Conservation (phyloP, 2,113 vertebrate genomes). For the Dissostichus mawsoni region DNA sequence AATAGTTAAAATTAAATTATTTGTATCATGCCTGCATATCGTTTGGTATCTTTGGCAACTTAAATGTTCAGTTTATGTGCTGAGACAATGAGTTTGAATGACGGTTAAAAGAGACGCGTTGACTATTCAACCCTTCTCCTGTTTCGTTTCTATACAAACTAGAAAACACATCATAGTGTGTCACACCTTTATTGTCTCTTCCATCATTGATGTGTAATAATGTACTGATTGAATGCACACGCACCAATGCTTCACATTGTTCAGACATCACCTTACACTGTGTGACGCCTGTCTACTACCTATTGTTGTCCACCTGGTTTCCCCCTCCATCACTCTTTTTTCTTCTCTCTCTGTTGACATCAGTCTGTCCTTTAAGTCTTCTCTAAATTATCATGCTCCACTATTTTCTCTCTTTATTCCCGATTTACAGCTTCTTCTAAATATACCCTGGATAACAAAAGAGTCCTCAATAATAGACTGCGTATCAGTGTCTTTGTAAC, state of each 20-base stretch:
- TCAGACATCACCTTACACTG: constrained; percentile 20
- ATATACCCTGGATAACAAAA: constrained; percentile 76
- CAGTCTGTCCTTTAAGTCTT: not conserved
- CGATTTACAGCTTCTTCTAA: constrained; percentile 69
- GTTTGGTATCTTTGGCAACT: too few species aligned
- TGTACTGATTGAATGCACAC: constrained; percentile 17
- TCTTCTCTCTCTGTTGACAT: not conserved
- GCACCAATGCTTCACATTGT: constrained; percentile 41
- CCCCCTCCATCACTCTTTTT: not conserved
- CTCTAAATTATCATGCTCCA: not conserved
- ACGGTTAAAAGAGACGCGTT: not conserved
- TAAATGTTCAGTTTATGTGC: too few species aligned
- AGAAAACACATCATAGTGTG: not conserved
- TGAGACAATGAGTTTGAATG: not conserved
- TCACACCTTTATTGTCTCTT: constrained; percentile 17
- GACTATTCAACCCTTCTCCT: not conserved
- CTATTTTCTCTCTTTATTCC: constrained; percentile 10
- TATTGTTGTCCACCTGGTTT: not conserved
- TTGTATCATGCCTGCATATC: not conserved
- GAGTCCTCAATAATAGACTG: constrained; percentile 68
- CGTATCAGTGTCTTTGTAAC: constrained; percentile 65
- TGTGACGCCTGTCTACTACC: constrained; percentile 13
- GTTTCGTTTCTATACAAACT: constrained; percentile 16
- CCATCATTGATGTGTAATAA: constrained; percentile 22
- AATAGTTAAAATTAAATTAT: not conserved